phyloP scores from a whole-genome alignment of 2,113 vertebrate species.

The Centropus bengalensis region DNA sequence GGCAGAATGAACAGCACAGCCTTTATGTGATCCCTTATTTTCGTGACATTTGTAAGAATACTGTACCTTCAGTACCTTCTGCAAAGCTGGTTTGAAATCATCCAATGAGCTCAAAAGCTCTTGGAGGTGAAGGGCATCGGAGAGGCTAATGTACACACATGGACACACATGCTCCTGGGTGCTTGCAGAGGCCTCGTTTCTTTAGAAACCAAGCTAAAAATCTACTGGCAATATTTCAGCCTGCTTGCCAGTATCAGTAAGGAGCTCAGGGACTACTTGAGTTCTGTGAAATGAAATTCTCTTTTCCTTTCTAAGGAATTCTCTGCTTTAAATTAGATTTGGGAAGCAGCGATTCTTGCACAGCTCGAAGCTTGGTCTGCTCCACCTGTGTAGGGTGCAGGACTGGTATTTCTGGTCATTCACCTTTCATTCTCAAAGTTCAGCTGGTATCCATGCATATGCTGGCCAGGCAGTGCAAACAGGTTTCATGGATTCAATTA shows the following conservation, averaged over 20 bases:
- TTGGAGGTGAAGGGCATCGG: background rate
- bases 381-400: background rate
- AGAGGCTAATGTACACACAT: background rate
- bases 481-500: background rate
- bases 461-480: background rate
- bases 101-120: background rate
- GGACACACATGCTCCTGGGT: background rate
- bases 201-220: conserved; percentile 68
- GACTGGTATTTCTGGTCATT: background rate
- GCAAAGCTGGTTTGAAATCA: background rate
- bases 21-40: background rate
- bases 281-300: conserved; percentile 43
- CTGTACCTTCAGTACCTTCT: background rate
- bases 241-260: conserved; percentile 36
- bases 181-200: conserved; percentile 58
- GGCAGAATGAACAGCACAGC: background rate
- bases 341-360: background rate
- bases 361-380: background rate
- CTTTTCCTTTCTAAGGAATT: conserved; percentile 41
- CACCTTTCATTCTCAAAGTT: conserved; percentile 1
- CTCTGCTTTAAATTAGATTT: conserved; percentile 17
- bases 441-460: background rate
- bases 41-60: background rate
- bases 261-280: conserved; percentile 51
- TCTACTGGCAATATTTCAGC: conserved; percentile 49